Evolutionary conservation across 2,888 invertebrate species (phyloP), one percentile per base, ranked within the genome.

Genomic region (Falcaria lacertinaria): DNA sequence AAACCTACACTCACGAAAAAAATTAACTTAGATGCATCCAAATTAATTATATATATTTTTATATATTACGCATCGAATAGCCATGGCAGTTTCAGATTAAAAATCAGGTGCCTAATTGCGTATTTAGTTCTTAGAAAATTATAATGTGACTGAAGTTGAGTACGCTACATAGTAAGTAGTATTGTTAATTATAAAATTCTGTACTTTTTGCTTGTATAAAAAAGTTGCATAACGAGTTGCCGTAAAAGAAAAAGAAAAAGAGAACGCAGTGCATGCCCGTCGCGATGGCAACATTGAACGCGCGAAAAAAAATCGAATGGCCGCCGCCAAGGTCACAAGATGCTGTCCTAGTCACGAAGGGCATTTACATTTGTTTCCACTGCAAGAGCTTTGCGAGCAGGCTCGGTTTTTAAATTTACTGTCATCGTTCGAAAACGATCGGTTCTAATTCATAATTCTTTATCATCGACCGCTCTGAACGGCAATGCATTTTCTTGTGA

Each of bases 271-370:
- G 69, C 74, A 71, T 69, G 78, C 76, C 79, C 22, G 74, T 74
- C 77, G 71, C 73, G 79, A 73, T 81, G 85, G 87, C 77, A 86
- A 85, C 88, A 87, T 83, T 85, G 86, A 84, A 69, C 80, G 80
- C 77, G 80, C 72, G 78, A 82, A 84, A 86, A 86, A 84, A 83
- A 83, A 76, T 79, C 25, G 80, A 81, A 87, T 84, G 85, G 85
- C 83, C 79, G 80, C 69, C 72, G 53, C 64, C 87, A 89, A 89
- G 88, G 88, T 86, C 89, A 67, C 71, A 74, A 81, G 82, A 85
- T 83, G 87, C 83, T 85, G 88, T 87, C 87, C 85, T 87, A 88
- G 87, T 84, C 84, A 78, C 67, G 74, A 84, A 86, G 84, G 80
- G 82, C 84, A 78, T 82, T 82, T 79, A 83, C 79, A 79, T 82